These are phyloP conservation scores for Kobus ellipsiprymnus DNA, from an alignment of 2,113 vertebrate species.

Conservation along the genomic window DNA sequence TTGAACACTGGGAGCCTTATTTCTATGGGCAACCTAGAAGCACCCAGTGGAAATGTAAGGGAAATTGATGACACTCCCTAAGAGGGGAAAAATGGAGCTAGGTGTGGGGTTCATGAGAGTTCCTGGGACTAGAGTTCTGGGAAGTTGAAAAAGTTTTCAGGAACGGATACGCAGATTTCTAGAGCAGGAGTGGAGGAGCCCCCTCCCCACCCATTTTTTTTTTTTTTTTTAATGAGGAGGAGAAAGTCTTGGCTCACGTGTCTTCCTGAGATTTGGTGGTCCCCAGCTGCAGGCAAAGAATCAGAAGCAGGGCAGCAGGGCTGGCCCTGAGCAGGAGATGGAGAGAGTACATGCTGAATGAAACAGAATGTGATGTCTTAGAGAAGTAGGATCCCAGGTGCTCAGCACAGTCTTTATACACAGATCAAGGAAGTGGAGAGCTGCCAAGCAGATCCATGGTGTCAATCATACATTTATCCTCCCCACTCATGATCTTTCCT, in stretches of 20 bases:
- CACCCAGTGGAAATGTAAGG: background rate
- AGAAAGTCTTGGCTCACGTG: slow-evolving; percentile 17
- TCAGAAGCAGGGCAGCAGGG: background rate
- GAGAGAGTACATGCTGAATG: background rate
- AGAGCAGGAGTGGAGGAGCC: background rate
- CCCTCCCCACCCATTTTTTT: background rate
- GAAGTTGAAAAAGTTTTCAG: background rate
- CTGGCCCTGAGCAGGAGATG: background rate
- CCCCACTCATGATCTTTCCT: slow-evolving; percentile 1
- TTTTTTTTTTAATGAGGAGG: background rate
- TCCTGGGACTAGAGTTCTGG: background rate
- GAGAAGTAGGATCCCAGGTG: background rate
- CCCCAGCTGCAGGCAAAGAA: slow-evolving; percentile 44
- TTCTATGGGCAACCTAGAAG: background rate
- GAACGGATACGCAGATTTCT: background rate
- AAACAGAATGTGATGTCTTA: background rate
- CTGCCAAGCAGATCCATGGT: background rate
- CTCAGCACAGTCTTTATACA: background rate
- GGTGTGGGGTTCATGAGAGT: background rate
- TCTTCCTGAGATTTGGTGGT: background rate
- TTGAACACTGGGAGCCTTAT: background rate
- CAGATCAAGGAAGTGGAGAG: background rate
- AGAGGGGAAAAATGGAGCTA: background rate
- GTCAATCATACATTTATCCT: background rate
- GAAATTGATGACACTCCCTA: background rate